phyloP scores from a whole-genome alignment of 1,140 invertebrate species.

The Hylaeus anthracinus region DNA sequence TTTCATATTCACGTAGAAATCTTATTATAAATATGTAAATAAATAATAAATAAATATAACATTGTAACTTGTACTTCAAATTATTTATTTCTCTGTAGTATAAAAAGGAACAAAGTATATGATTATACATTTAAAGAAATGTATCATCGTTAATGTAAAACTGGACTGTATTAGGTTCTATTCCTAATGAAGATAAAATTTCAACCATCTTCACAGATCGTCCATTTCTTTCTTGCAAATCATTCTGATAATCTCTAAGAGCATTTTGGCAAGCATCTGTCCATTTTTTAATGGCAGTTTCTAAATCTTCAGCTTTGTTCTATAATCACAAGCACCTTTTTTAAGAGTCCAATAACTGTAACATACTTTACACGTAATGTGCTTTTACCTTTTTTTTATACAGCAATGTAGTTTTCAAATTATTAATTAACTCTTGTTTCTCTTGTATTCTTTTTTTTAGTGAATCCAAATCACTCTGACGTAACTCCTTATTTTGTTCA shows the following conservation, averaged over 20 bases:
- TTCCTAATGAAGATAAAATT: slow-evolving; percentile 34
- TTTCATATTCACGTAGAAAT: background rate
- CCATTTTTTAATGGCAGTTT: slow-evolving; percentile 38
- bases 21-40: slow-evolving; percentile 10
- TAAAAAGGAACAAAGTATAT: background rate
- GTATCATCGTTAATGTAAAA: slow-evolving; percentile 19
- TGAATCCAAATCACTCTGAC: slow-evolving; percentile 8
- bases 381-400: slow-evolving; percentile 40
- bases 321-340: slow-evolving; percentile 81
- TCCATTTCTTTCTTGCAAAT: slow-evolving; percentile 4
- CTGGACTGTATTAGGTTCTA: slow-evolving; percentile 22
- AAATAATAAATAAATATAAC: slow-evolving; percentile 24
- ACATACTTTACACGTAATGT: background rate
- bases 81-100: background rate
- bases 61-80: background rate
- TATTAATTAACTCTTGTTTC: slow-evolving; percentile 14
- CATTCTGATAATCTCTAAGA: slow-evolving; percentile 6
- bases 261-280: slow-evolving; percentile 26
- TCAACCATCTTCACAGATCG: slow-evolving; percentile 16
- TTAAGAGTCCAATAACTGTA: background rate
- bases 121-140: slow-evolving; percentile 6
- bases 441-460: slow-evolving; percentile 14
- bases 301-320: slow-evolving; percentile 86
- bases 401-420: slow-evolving; percentile 27
- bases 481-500: background rate